Evolutionary conservation across 2,113 vertebrate genomes (phyloP).

Genomic region (Dicerorhinus sumatrensis): DNA sequence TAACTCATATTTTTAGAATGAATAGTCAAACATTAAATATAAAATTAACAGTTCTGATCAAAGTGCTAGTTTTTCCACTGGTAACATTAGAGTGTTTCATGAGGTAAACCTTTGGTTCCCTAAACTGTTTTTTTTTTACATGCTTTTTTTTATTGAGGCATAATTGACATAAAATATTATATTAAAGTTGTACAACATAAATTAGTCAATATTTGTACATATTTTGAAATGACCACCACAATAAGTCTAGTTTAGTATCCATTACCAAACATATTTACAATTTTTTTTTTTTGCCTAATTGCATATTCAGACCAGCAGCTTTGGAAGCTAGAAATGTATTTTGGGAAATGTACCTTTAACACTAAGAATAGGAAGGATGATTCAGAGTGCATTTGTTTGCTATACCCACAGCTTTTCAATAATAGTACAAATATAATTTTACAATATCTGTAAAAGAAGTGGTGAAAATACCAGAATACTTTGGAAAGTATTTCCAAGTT

Average conservation of each 20-base stretch:
- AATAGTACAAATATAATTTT: neutral
- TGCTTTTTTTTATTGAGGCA: neutral
- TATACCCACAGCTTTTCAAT: neutral
- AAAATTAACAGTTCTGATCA: neutral
- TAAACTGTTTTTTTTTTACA: neutral
- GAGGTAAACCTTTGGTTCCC: neutral
- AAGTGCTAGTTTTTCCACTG: neutral
- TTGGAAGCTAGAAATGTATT: neutral
- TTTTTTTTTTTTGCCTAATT: neutral
- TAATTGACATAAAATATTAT: neutral
- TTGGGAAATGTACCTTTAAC: neutral
- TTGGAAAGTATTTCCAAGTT: constrained; percentile 3
- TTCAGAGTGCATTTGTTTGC: neutral
- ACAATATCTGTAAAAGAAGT: neutral
- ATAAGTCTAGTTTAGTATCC: neutral
- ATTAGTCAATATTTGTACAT: neutral
- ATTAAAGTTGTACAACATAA: neutral
- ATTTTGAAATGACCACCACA: neutral
- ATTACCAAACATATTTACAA: neutral
- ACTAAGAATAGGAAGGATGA: neutral
- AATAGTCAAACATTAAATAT: neutral
- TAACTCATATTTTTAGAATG: neutral
- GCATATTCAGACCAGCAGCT: neutral
- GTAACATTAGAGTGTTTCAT: neutral
- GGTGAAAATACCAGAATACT: constrained; percentile 20